Conservation (phyloP, 2,113 vertebrate genomes). For the Periophthalmodon schlosseri region DNA sequence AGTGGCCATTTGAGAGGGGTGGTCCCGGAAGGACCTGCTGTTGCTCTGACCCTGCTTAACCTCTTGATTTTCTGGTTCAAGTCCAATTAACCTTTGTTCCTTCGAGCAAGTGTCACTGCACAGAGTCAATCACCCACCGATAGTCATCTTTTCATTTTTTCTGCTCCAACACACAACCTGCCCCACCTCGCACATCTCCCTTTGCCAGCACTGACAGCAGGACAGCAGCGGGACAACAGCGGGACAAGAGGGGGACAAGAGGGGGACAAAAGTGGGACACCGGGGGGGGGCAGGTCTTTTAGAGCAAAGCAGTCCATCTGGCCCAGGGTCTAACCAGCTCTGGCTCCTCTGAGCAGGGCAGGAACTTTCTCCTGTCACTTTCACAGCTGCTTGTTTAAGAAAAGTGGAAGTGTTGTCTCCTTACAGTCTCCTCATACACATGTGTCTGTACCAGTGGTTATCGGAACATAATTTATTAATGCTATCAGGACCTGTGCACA, state of each 20-base stretch:
- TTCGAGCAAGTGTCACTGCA: constrained; percentile 84
- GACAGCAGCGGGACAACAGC: constrained; percentile 67
- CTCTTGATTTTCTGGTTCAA: constrained; percentile 98
- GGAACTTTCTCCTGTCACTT: not conserved
- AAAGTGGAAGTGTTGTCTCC: not conserved
- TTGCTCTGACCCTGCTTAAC: constrained; percentile 89
- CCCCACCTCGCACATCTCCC: constrained; percentile 87
- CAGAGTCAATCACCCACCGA: constrained; percentile 89
- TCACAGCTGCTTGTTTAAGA: not conserved
- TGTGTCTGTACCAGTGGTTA: too few relatives aligned
- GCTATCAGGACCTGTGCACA: too few relatives aligned
- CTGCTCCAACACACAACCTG: constrained; percentile 89
- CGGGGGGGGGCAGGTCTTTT: constrained; percentile 36
- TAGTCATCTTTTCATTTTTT: constrained; percentile 97
- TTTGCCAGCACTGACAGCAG: constrained; percentile 83
- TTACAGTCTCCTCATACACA: too few relatives aligned
- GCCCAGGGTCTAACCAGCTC: not conserved
- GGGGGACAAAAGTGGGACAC: constrained; percentile 2
- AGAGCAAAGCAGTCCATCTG: constrained; percentile 55
- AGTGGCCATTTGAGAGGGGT: constrained; percentile 85
- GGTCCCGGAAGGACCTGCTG: constrained; percentile 86
- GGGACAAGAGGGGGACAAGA: constrained; percentile 52
- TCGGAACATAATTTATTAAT: too few relatives aligned
- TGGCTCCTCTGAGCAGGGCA: not conserved
- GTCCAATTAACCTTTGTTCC: constrained; percentile 96